Conservation (phyloP, 2,797 vertebrate genomes). For the Cheirogaleus major region DNA sequence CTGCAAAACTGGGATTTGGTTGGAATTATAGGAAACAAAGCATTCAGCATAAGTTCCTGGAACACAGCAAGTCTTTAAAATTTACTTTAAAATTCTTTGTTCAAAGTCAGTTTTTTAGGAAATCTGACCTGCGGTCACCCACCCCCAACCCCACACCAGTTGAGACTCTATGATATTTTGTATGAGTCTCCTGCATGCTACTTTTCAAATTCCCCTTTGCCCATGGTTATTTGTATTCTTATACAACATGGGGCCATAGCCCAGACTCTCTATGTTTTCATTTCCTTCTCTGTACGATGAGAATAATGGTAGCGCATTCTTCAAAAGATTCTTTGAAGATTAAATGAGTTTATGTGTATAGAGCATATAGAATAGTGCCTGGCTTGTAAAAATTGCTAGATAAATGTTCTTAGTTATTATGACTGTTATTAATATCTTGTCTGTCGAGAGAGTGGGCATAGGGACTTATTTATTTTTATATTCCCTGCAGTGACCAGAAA, state of each 20-base stretch:
- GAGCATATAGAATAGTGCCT: neutral
- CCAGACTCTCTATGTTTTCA: neutral
- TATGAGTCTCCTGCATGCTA: neutral
- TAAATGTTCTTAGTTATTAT: neutral
- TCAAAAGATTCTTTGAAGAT: neutral
- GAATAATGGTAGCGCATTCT: neutral
- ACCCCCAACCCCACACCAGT: no score
- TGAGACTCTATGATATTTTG: neutral
- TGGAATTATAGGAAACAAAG: neutral
- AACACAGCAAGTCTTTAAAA: neutral
- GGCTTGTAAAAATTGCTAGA: neutral
- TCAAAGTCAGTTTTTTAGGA: neutral
- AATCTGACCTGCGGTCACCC: neutral
- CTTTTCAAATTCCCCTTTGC: neutral
- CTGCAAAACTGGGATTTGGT: neutral
- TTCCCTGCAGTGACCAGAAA: neutral
- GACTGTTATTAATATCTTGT: neutral
- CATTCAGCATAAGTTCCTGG: neutral
- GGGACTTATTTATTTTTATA: neutral
- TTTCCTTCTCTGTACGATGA: neutral
- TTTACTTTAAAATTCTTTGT: neutral
- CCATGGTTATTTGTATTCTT: neutral
- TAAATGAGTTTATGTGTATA: neutral
- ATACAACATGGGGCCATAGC: neutral
- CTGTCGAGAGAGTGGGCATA: neutral